phyloP scores from a whole-genome alignment of 2,113 vertebrate genomes.

The Colossoma macropomum region DNA sequence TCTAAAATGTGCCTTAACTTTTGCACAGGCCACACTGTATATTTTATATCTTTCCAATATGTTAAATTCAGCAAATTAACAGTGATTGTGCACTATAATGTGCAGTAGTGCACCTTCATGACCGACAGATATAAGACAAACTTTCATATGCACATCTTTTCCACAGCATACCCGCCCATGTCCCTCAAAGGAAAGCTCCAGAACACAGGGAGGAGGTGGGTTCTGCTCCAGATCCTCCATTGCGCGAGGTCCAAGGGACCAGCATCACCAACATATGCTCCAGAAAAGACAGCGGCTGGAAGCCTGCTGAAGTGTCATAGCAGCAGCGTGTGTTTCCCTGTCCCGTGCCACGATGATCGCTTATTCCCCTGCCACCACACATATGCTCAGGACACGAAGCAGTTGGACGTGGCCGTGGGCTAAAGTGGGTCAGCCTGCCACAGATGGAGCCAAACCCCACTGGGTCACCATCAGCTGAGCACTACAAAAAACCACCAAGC shows the following conservation, averaged over 20 bases:
- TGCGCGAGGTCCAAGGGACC: constrained; percentile 54
- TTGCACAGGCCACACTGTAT: too few relatives aligned
- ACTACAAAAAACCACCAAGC: constrained; percentile 62
- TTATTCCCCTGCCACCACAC: constrained; percentile 78
- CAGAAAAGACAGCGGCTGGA: constrained; percentile 60
- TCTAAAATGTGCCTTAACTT: too few relatives aligned
- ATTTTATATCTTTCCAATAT: too few relatives aligned
- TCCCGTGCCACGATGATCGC: constrained; percentile 66
- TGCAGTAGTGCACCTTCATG: too few relatives aligned
- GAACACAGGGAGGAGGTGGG: constrained; percentile 6
- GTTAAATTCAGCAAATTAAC: too few relatives aligned
- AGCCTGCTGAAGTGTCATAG: constrained; percentile 72
- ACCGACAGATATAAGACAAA: too few relatives aligned
- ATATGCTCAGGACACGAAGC: constrained; percentile 82
- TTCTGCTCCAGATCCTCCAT: constrained; percentile 36
- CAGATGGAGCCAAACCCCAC: constrained; percentile 81
- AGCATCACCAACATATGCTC: constrained; percentile 67
- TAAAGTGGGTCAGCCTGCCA: constrained; percentile 83
- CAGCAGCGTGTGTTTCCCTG: constrained; percentile 68
- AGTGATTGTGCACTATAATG: too few relatives aligned
- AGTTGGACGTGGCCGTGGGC: constrained; percentile 83
- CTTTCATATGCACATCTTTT: too few relatives aligned
- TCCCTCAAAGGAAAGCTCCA: not conserved
- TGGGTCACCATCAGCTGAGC: constrained; percentile 76
- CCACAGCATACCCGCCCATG: not conserved